A percentile compares a stretch with the other conserved stretches of the same genome.
These are phyloP conservation scores for Anastrepha ludens DNA, from an alignment of 1,140 invertebrate species.

Conservation along the genomic window DNA sequence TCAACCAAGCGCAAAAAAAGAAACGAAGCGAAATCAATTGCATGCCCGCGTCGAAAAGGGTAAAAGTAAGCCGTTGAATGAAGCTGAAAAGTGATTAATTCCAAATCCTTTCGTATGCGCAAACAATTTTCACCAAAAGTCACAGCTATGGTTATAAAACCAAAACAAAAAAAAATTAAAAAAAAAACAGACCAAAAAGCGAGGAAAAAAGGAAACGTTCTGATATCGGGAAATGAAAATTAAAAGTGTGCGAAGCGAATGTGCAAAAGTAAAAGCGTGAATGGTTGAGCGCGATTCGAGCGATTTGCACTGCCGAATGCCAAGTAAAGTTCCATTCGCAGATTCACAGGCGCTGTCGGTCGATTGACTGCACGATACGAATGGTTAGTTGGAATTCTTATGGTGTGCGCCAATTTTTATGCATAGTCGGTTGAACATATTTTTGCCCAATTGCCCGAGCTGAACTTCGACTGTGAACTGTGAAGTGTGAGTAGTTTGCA, in stretches of 20 bases:
- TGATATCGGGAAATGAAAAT: constrained; percentile 11
- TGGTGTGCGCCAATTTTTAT: background rate
- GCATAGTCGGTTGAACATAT: background rate
- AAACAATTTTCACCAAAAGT: constrained; percentile 53
- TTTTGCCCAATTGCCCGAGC: background rate
- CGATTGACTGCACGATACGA: background rate
- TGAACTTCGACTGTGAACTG: background rate
- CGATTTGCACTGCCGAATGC: constrained; percentile 18
- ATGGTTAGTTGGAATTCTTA: background rate
- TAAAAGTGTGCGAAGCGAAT: background rate
- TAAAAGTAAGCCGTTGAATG: constrained; percentile 37
- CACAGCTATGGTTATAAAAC: background rate
- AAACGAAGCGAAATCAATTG: background rate
- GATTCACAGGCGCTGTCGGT: background rate
- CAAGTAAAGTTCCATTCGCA: background rate
- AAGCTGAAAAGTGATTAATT: constrained; percentile 70
- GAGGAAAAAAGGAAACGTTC: background rate
- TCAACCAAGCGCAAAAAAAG: background rate
- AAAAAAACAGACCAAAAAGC: background rate
- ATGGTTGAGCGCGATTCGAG: constrained; percentile 4
- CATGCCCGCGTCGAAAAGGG: background rate
- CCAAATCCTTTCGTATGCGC: constrained; percentile 53
- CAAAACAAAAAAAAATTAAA: background rate
- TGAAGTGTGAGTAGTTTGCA: background rate
- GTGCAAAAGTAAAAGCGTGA: constrained; percentile 22